Percentiles rank a stretch among this genome's conserved stretches.
Conservation (phyloP, 2,888 invertebrate species). For the Sussaba pulchella region DNA sequence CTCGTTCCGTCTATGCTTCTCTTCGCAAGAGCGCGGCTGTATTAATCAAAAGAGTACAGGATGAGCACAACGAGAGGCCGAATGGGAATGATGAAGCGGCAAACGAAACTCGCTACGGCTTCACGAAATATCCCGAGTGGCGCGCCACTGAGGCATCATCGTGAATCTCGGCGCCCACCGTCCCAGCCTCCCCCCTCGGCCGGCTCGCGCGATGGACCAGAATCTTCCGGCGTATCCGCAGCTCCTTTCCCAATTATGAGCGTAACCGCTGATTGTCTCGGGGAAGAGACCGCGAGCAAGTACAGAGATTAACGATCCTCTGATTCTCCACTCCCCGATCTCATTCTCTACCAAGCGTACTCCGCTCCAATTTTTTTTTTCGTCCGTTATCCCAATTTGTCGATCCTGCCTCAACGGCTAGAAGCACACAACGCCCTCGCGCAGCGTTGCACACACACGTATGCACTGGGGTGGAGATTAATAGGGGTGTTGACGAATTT, state of each 20-base stretch:
- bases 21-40: background rate
- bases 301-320: slow-evolving; percentile 40
- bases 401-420: slow-evolving; percentile 7
- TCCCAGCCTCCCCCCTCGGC: too few relatives aligned
- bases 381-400: slow-evolving; percentile 46
- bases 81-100: background rate
- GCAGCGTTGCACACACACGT: too few relatives aligned
- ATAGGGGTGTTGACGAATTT: too few relatives aligned
- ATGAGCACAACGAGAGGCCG: background rate
- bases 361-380: background rate
- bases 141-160: background rate
- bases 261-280: slow-evolving; percentile 46
- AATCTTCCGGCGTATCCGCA: background rate
- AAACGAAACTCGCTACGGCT: background rate
- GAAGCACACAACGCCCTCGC: background rate
- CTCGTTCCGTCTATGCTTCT: background rate
- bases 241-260: slow-evolving; percentile 48
- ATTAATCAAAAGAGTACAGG: too few relatives aligned
- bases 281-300: slow-evolving; percentile 7
- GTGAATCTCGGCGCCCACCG: background rate
- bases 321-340: background rate
- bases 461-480: too few relatives aligned
- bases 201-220: background rate
- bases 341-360: slow-evolving; percentile 2
- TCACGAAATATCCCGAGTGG: background rate